A percentile compares a stretch with the other conserved stretches of the same genome.
These are phyloP conservation scores for Macrobrachium rosenbergii DNA, from an alignment of 1,140 invertebrate genomes.

Conservation along the genomic window DNA sequence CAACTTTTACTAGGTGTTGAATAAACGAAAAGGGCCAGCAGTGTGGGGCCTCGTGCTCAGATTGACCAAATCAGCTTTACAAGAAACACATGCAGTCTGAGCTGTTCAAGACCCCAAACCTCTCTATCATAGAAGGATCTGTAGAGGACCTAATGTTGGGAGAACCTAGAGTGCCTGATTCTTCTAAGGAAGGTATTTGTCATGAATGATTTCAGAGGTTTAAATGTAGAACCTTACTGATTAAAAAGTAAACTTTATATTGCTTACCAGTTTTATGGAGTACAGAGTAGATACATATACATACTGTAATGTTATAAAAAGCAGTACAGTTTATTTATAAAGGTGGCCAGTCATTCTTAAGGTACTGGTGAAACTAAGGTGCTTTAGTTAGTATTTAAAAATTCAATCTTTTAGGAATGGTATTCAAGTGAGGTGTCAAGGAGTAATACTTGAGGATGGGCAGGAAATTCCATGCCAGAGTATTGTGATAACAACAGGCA, in stretches of 20 bases:
- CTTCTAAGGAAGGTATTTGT: background rate
- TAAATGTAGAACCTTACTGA: background rate
- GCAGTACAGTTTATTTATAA: no score
- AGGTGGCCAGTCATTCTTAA: no score
- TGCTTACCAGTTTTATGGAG: no score
- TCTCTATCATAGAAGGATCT: constrained; percentile 80
- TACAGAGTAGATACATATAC: no score
- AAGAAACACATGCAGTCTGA: constrained; percentile 87
- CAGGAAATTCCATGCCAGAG: constrained; percentile 76
- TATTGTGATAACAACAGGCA: constrained; percentile 92
- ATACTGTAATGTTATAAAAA: no score
- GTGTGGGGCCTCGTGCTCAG: constrained; percentile 92
- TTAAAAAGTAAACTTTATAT: no score
- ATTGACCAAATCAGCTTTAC: constrained; percentile 89
- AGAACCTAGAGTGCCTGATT: constrained; percentile 59
- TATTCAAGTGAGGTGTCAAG: constrained; percentile 22
- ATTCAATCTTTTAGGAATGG: background rate
- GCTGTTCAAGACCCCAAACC: constrained; percentile 77
- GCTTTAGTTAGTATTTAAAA: no score
- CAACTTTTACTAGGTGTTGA: constrained; percentile 76
- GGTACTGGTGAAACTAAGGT: no score
- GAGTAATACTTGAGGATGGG: constrained; percentile 74
- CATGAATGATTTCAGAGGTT: background rate
- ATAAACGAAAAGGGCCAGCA: constrained; percentile 85
- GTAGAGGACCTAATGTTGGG: constrained; percentile 88